These are phyloP conservation scores for Pterocles burchelli DNA, from an alignment of 2,113 vertebrate species.

Conservation along the genomic window DNA sequence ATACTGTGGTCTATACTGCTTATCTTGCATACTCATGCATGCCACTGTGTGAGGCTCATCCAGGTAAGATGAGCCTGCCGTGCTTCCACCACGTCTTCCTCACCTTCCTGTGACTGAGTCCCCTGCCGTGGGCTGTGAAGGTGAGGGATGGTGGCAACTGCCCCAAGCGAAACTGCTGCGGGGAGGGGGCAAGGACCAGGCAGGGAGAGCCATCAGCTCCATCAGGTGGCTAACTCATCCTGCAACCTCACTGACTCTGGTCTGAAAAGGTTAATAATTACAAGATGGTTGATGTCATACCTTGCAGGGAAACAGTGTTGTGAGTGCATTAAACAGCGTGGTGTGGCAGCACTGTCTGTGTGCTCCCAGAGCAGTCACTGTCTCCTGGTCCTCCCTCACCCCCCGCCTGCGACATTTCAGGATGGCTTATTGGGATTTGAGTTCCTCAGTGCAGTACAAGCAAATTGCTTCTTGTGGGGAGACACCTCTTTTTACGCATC, in stretches of 20 bases:
- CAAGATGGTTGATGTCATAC: neutral
- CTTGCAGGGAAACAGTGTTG: neutral
- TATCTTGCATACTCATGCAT: neutral
- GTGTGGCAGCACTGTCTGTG: neutral
- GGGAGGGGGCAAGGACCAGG: neutral
- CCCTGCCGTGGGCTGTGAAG: neutral
- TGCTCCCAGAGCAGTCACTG: neutral
- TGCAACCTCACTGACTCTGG: neutral
- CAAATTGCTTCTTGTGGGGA: neutral
- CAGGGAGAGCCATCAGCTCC: fast-evolving
- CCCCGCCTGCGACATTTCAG: fast-evolving
- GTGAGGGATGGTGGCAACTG: neutral
- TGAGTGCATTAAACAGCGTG: fast-evolving
- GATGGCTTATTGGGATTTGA: neutral
- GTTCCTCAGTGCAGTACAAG: neutral
- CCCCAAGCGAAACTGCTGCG: fast-evolving
- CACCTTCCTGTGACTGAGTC: neutral
- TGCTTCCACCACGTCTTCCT: neutral
- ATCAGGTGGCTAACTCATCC: fast-evolving
- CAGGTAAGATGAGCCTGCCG: neutral
- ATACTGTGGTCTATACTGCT: neutral
- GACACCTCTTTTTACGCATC: neutral
- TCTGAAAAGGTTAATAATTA: slow-evolving; percentile 5
- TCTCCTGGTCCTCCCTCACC: neutral
- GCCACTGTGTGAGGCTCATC: neutral